These are phyloP conservation scores for Clusia tigrina DNA, from an alignment of 2,888 invertebrate genomes.

Conservation along the genomic window DNA sequence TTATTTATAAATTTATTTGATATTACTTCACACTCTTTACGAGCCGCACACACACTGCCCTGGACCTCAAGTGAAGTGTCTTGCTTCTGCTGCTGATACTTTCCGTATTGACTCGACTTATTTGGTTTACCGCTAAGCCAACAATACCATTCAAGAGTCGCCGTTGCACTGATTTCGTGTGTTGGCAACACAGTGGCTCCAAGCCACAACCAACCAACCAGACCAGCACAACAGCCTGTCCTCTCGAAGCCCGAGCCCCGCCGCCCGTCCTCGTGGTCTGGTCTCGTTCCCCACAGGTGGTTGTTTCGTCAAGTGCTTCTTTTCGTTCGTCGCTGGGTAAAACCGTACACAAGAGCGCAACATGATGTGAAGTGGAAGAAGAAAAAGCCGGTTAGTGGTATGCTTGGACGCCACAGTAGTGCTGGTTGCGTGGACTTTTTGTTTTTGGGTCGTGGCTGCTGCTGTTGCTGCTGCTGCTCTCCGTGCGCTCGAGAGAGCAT, in stretches of 20 bases:
- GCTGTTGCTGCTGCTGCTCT: background rate
- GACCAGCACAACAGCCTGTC: background rate
- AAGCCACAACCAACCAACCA: slow-evolving; percentile 30
- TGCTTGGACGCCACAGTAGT: slow-evolving; percentile 7
- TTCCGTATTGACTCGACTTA: background rate
- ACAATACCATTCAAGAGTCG: slow-evolving; percentile 64
- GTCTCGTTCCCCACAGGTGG: slow-evolving; percentile 20
- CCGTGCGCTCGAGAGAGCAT: background rate
- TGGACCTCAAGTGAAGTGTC: slow-evolving; percentile 7
- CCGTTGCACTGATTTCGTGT: slow-evolving; percentile 62
- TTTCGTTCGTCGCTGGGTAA: slow-evolving; percentile 2
- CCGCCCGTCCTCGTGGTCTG: background rate
- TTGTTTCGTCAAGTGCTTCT: slow-evolving; percentile 16
- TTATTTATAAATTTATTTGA: background rate
- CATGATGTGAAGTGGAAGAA: background rate
- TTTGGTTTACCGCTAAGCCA: slow-evolving; percentile 48
- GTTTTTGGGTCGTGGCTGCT: background rate
- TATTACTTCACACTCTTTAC: slow-evolving; percentile 11
- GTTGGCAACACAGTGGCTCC: slow-evolving; percentile 46
- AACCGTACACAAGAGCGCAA: background rate
- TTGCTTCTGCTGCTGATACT: background rate
- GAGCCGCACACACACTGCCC: slow-evolving; percentile 3
- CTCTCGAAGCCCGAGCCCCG: too few relatives aligned
- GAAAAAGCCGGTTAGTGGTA: slow-evolving; percentile 30
- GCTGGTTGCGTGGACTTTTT: background rate